These are phyloP conservation scores for Etheostoma spectabile DNA, from an alignment of 2,113 vertebrate genomes.

Conservation along the genomic window DNA sequence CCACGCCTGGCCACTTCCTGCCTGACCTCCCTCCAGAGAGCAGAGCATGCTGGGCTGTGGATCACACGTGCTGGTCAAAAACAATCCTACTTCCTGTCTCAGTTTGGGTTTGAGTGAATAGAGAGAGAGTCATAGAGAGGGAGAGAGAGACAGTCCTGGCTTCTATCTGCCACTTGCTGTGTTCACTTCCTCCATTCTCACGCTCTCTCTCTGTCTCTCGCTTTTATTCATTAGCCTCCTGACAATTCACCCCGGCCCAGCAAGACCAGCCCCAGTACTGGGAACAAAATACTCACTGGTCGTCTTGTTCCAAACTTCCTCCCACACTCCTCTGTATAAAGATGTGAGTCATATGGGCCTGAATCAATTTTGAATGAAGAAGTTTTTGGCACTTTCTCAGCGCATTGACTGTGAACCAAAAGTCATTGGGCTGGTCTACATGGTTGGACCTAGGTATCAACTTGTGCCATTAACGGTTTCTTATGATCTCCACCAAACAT, in stretches of 20 bases:
- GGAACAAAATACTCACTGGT: conserved; percentile 74
- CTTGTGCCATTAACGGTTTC: background rate
- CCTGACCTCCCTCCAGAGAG: conserved; percentile 74
- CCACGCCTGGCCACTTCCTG: conserved; percentile 80
- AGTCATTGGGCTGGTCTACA: conserved; percentile 13
- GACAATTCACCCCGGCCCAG: conserved; percentile 75
- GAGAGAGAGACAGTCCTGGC: conserved; percentile 65
- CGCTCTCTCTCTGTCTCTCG: conserved; percentile 67
- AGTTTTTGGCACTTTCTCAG: conserved; percentile 38
- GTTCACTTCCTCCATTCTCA: conserved; percentile 80
- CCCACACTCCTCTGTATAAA: conserved; percentile 69
- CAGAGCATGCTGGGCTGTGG: conserved; percentile 75
- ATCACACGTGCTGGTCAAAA: conserved; percentile 78
- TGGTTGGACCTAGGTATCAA: background rate
- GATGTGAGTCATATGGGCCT: conserved; percentile 71
- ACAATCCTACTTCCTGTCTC: conserved; percentile 80
- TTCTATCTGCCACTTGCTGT: conserved; percentile 74
- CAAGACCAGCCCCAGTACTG: conserved; percentile 54
- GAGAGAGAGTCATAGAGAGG: conserved; percentile 7
- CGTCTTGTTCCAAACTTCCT: conserved; percentile 77
- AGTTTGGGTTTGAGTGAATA: conserved; percentile 34
- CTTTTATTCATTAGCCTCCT: conserved; percentile 79
- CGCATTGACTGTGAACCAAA: conserved; percentile 17
- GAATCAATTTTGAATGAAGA: conserved; percentile 54
- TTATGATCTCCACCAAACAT: background rate